Base-by-base conservation (phyloP, 2,113 vertebrate species). In the Dromas ardeola region DNA sequence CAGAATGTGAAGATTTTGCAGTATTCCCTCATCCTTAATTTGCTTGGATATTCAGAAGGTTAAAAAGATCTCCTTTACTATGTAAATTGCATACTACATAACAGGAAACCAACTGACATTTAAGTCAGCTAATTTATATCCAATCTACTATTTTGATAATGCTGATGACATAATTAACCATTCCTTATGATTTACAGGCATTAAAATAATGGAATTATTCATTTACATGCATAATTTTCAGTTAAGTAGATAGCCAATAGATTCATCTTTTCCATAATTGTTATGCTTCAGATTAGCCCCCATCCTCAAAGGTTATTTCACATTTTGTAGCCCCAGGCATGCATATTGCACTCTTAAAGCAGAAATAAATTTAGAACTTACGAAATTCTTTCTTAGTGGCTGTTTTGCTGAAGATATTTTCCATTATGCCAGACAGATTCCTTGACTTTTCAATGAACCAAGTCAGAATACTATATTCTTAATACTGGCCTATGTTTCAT, bases 141-240 rank as follows among this genome's bases (percentile, higher is more conserved):
- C 58, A 88, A 93, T 50, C 90, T 86, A 88, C 34, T 88, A 55
- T 95, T 96, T 96, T 96, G 74, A 77, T 93, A 89, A 86, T 58
- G 50, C 26, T 74, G 79, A 86, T 91, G 67, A 85, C 53, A 52
- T 92, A 96, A 93, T 91, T 96, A 82, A 95, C 76, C 9, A 88
- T 85, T 90, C 66, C 25, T 95, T 73, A 81, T 76, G 56, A 81
- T 81, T 53, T 88, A 86, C 83, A 92, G 78, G 58, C 90, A 89
- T 92, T 93, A 76, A 95, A 88, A 77, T 50, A 93, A 26, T 49
- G 6, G 32, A 77, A 96, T 92, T 91, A 93, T 70, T 95, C 6
- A 86, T 94, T 84, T 77, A 42, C 56, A 30, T 45, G 66, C 70
- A 86, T 50, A 52, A 66, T 81, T 88, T 90, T 96, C 45, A 87